These are phyloP conservation scores for Dinoponera quadriceps DNA, from an alignment of 1,140 invertebrate species.

Conservation along the genomic window DNA sequence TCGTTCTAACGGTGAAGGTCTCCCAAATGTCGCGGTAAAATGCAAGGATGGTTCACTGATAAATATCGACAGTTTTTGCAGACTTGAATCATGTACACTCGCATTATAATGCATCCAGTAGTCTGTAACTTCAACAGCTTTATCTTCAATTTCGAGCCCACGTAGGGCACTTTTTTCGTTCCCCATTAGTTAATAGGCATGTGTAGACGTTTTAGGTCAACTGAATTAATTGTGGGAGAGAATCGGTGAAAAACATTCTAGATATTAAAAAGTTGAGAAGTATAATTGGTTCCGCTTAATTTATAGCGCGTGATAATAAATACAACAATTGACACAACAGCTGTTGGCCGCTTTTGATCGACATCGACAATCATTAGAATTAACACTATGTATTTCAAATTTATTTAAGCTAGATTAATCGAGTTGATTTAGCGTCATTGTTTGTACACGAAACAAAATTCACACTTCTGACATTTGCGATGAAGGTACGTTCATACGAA, in stretches of 20 bases:
- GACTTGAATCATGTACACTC: constrained; percentile 86
- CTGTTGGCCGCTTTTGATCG: background rate
- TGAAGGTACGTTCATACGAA: no score
- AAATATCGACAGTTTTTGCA: constrained; percentile 90
- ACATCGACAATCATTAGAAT: no score
- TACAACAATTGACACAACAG: background rate
- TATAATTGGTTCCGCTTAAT: background rate
- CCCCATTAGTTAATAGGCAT: constrained; percentile 86
- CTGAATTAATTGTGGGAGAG: background rate
- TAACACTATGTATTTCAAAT: no score
- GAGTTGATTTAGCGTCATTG: no score
- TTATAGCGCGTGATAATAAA: background rate
- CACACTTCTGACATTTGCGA: no score
- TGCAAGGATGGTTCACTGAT: constrained; percentile 88
- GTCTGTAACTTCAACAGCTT: constrained; percentile 90
- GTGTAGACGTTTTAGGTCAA: background rate
- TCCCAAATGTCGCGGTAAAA: constrained; percentile 88
- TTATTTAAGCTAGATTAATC: no score
- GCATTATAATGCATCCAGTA: constrained; percentile 92
- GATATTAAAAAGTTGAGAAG: background rate
- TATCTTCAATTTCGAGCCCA: constrained; percentile 91
- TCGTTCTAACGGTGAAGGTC: constrained; percentile 89
- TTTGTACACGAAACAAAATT: no score
- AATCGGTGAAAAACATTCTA: background rate
- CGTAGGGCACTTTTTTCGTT: constrained; percentile 90